Evolutionary conservation across 1,140 invertebrate species (phyloP).

Genomic region (Portunus trituberculatus): DNA sequence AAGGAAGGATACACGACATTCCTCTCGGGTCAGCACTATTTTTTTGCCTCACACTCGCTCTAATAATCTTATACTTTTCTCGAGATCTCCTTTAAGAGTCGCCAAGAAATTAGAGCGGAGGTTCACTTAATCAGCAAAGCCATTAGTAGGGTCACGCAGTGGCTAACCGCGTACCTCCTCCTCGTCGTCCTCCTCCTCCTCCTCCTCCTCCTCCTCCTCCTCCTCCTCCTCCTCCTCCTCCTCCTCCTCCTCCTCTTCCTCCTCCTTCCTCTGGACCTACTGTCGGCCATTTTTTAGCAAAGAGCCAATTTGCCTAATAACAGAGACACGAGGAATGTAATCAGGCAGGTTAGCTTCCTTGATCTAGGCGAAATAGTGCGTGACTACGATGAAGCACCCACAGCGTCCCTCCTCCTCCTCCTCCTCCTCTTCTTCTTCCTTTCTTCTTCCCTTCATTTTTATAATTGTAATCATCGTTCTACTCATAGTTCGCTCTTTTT

Average conservation of each 20-base stretch:
- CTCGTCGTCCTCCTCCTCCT: background rate
- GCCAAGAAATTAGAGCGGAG: background rate
- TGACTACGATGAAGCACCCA: background rate
- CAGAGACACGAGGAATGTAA: conserved; percentile 52
- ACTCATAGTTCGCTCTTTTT: background rate
- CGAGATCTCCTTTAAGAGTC: conserved; percentile 2
- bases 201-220: conserved; percentile 3
- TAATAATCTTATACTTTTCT: background rate
- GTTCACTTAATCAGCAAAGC: conserved; percentile 1
- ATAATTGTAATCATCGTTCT: background rate
- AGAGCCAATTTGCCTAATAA: conserved; percentile 57
- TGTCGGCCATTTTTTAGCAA: conserved; percentile 37
- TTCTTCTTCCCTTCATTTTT: background rate
- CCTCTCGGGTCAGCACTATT: background rate
- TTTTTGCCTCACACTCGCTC: background rate
- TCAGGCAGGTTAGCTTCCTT: conserved; percentile 28
- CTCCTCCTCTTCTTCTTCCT: no score
- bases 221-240: background rate
- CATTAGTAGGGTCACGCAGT: background rate
- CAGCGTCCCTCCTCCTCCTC: no score
- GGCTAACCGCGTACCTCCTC: background rate
- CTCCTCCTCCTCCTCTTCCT: no score
- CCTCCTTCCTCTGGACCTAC: background rate
- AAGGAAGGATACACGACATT: background rate
- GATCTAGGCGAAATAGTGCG: conserved; percentile 15